Evolutionary conservation across 2,797 vertebrate species (phyloP).

Genomic region (Erithacus rubecula): DNA sequence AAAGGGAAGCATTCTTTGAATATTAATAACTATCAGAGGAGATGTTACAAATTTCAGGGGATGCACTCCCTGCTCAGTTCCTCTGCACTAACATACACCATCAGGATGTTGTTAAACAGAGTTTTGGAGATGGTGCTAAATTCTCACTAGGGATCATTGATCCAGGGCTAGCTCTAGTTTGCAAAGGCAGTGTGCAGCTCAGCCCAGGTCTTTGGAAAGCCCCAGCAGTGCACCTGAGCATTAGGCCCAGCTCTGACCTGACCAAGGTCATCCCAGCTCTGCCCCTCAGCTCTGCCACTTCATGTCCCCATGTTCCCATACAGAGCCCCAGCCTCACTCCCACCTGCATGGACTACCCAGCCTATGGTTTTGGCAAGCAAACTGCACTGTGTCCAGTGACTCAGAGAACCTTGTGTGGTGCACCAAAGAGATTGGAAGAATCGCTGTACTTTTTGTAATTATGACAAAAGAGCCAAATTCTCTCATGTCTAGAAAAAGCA

Average conservation of each 20-base stretch:
- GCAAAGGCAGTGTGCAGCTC: background rate
- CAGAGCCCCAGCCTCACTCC: background rate
- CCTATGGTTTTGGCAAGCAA: background rate
- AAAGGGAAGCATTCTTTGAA: background rate
- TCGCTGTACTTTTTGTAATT: background rate
- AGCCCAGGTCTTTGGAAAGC: background rate
- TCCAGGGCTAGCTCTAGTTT: background rate
- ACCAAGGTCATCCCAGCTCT: fast-evolving
- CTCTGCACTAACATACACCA: background rate
- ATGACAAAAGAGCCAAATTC: background rate
- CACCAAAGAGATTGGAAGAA: background rate
- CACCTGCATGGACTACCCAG: background rate
- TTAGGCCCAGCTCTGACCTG: background rate
- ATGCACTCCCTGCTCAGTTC: background rate
- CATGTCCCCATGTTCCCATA: background rate
- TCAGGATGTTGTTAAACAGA: background rate
- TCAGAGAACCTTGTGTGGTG: background rate
- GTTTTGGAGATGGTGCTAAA: background rate
- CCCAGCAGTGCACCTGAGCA: background rate
- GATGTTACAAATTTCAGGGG: background rate
- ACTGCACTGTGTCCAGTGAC: background rate
- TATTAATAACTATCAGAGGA: background rate
- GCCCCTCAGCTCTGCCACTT: fast-evolving
- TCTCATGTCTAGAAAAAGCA: background rate
- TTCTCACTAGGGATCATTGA: background rate